Evolutionary conservation across 2,113 vertebrate genomes (phyloP).

Genomic region (Glaucidium brasilianum): DNA sequence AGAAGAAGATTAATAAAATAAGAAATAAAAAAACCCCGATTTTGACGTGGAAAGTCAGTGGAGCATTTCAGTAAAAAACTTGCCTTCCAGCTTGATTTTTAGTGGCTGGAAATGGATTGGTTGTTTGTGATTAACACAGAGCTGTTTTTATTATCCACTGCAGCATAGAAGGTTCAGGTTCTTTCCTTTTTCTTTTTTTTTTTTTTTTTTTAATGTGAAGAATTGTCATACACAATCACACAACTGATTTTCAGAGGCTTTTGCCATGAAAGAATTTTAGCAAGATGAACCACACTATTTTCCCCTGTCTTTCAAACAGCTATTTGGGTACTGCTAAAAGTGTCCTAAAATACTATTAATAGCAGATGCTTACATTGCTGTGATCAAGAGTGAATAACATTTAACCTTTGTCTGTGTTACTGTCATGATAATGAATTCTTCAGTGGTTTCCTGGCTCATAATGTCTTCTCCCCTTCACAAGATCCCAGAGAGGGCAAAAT

Average conservation of each 20-base stretch:
- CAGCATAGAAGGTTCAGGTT: neutral
- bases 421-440: neutral
- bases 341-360: neutral
- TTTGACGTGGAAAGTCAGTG: constrained; percentile 2
- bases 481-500: neutral
- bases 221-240: neutral
- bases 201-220: neutral
- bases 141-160: neutral
- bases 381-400: neutral
- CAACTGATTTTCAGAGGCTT: neutral
- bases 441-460: neutral
- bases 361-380: neutral
- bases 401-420: neutral
- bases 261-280: neutral
- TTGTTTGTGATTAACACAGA: neutral
- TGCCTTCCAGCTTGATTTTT: constrained; percentile 29
- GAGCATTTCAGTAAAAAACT: constrained; percentile 14
- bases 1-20: neutral
- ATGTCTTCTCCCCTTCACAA: neutral
- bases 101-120: neutral
- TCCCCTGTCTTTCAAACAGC: neutral
- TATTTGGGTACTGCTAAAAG: neutral
- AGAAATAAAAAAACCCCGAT: neutral
- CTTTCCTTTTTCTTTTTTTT: neutral
- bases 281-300: neutral